These are phyloP conservation scores for Melipona bicolor DNA, from an alignment of 2,888 invertebrate genomes.

Conservation along the genomic window DNA sequence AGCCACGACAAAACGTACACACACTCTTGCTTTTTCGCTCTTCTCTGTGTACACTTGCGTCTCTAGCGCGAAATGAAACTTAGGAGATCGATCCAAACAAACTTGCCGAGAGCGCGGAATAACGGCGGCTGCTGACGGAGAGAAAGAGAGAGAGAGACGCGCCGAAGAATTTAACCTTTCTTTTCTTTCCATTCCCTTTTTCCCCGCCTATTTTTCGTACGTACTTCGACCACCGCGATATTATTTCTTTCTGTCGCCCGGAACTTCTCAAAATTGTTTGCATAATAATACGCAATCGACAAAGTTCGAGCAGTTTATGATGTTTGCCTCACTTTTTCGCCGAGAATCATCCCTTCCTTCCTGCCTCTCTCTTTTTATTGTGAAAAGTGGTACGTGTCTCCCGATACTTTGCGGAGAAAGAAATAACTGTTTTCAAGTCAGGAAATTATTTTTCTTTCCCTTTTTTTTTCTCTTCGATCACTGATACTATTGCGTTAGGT, in stretches of 20 bases:
- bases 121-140: conserved; percentile 14
- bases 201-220: no score
- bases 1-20: conserved; percentile 33
- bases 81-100: conserved; percentile 29
- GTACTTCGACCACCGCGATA: conserved; percentile 7
- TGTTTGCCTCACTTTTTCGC: conserved; percentile 61
- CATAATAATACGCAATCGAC: conserved; percentile 30
- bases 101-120: conserved; percentile 26
- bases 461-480: no score
- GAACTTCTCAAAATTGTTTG: conserved; percentile 25
- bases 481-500: no score
- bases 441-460: no score
- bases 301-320: conserved; percentile 65
- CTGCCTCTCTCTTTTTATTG: conserved; percentile 8
- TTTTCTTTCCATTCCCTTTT: not conserved
- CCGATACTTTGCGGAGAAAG: not conserved
- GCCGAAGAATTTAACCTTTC: conserved; percentile 8
- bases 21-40: conserved; percentile 26
- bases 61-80: conserved; percentile 24
- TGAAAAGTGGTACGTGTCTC: not conserved
- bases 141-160: not conserved
- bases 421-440: no score
- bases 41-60: conserved; percentile 26
- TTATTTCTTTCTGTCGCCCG: conserved; percentile 3
- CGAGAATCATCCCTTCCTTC: conserved; percentile 60